A percentile compares a stretch with the other conserved stretches of the same genome.
Evolutionary conservation across 2,113 vertebrate species (phyloP).

Genomic region (Leiothrix lutea): DNA sequence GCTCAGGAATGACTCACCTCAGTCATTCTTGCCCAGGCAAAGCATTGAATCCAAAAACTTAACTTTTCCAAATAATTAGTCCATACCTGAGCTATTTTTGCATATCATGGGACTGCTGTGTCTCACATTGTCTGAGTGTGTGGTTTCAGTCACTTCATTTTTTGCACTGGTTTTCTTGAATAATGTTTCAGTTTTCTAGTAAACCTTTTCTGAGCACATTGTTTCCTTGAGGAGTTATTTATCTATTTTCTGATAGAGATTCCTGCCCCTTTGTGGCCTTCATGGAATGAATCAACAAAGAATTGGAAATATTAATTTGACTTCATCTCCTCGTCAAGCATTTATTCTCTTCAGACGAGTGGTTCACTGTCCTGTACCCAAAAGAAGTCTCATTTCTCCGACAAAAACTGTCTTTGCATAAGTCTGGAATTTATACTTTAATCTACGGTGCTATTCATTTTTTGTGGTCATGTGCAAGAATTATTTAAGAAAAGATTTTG

Average conservation of each 20-base stretch:
- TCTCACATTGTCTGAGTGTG: background rate
- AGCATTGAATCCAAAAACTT: background rate
- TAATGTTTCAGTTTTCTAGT: background rate
- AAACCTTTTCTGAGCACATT: background rate
- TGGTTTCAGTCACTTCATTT: background rate
- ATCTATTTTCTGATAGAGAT: background rate
- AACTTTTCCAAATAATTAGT: background rate
- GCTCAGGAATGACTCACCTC: background rate
- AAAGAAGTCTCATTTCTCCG: background rate
- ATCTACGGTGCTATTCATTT: background rate
- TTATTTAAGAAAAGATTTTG: background rate
- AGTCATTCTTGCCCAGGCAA: background rate
- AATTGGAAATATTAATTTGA: background rate
- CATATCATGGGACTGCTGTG: background rate
- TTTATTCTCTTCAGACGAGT: background rate
- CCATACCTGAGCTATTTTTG: background rate
- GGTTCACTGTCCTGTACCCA: background rate
- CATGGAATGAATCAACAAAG: background rate
- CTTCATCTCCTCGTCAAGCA: background rate
- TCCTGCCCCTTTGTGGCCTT: background rate
- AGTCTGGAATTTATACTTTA: background rate
- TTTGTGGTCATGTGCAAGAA: background rate
- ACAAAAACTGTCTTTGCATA: background rate
- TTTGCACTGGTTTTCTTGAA: rapidly evolving
- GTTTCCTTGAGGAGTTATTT: background rate